phyloP scores from a whole-genome alignment of 2,797 vertebrate species.

The Chloroceryle inda region DNA sequence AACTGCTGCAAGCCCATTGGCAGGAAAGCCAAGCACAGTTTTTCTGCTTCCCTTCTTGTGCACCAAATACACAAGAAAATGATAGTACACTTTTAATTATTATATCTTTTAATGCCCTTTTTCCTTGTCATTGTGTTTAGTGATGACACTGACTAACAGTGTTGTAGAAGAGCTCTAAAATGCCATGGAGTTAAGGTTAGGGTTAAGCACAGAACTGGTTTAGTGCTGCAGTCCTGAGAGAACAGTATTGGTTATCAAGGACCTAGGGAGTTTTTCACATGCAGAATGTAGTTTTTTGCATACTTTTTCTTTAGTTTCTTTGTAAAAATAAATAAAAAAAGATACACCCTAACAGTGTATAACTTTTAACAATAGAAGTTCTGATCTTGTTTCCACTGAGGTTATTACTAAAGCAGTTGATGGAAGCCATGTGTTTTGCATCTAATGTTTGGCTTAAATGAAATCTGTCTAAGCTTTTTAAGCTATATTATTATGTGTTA shows the following conservation, averaged over 20 bases:
- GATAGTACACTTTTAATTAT: not conserved
- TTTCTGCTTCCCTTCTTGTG: not conserved
- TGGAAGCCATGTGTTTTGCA: not conserved
- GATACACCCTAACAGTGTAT: not conserved
- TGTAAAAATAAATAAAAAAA: not conserved
- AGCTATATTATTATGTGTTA: not conserved
- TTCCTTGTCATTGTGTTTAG: not conserved
- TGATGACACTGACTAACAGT: not conserved
- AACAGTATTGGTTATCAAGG: not conserved
- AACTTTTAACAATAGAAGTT: not conserved
- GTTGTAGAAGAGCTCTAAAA: not conserved
- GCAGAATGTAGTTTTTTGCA: not conserved
- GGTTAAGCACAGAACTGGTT: not conserved
- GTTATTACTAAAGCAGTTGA: not conserved
- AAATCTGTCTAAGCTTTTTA: not conserved
- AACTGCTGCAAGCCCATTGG: not conserved
- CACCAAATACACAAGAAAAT: not conserved
- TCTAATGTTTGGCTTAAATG: not conserved
- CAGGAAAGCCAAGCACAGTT: not conserved
- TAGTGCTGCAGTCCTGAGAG: not conserved
- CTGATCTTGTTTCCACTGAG: not conserved
- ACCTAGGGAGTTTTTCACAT: not conserved
- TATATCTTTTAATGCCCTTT: not conserved
- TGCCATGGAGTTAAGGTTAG: not conserved
- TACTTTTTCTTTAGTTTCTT: not conserved